Base-by-base conservation (phyloP, 2,113 vertebrate species). In the Phyllopteryx taeniolatus region DNA sequence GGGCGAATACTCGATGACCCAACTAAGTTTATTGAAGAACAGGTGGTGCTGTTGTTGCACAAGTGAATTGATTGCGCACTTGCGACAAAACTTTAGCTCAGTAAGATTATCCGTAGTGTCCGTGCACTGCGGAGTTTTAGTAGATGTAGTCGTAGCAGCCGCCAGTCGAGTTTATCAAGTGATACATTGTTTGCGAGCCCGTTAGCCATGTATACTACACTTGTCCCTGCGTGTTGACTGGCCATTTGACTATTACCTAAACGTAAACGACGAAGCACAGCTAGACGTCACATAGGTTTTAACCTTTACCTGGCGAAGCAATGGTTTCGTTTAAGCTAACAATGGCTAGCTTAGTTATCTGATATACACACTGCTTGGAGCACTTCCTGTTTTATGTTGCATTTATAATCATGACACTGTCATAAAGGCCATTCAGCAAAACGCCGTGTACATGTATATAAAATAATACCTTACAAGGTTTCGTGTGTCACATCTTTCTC, bases 401-500 rank as follows among this genome's bases (percentile, higher is more conserved):
- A 12, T 10, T 8, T 17, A 51, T 15, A 47, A 11, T 39, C 35
- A 39, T 4, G 10, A 12, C 22, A 17, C 11, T 44, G 9, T 17
- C 6, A 13, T 31, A 17, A 47, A 17, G 13, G 14, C 12, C 64
- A 47, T 47, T 66, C 13, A 22, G 13, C 13, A 66, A 66, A 8
- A 8, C n/a, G 27, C 46, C 19, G 2, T 31, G 67, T n/a, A 15
- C 35, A 43, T 46, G 44, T 11, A 0, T 27, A 27, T 27, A 27
- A 39, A 39, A 39, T 39, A 12, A 7, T 88, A 89, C 87, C 87
- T 86, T 68, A 59, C 17, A 77, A 61, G 11, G 13, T 59, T 56
- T 70, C 73, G 51, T 68, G 66, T 60, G 70, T 83, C 80, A 84
- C 85, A 86, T 85, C 85, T 77, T 78, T 77, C 72, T 73, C 76